phyloP scores from a whole-genome alignment of 2,113 vertebrate species.

The Solea senegalensis region DNA sequence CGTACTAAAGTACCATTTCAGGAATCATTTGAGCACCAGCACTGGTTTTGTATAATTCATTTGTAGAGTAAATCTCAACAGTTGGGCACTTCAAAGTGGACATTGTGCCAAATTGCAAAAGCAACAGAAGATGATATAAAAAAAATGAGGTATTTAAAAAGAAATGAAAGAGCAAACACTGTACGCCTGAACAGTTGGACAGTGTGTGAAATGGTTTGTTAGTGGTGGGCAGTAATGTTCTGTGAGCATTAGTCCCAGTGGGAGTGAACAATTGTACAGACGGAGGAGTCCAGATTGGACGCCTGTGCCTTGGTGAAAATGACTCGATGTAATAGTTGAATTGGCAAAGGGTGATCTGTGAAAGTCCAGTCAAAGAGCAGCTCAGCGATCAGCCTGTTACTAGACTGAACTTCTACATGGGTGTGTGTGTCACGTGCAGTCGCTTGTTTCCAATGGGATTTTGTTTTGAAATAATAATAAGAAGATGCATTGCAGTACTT shows the following conservation, averaged over 20 bases:
- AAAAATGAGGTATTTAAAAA: not conserved
- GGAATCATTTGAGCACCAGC: too few species aligned
- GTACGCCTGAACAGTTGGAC: not conserved
- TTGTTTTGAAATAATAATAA: too few species aligned
- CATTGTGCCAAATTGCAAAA: too few species aligned
- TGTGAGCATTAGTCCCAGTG: not conserved
- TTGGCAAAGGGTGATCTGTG: not conserved
- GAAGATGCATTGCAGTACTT: too few species aligned
- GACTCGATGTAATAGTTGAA: constrained; percentile 18
- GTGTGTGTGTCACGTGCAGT: too few species aligned
- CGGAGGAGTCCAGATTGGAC: constrained; percentile 28
- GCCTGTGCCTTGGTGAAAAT: constrained; percentile 28
- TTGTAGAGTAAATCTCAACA: too few species aligned
- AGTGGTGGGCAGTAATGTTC: constrained; percentile 15
- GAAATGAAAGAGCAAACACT: not conserved
- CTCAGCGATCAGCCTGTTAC: not conserved
- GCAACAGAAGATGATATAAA: not conserved
- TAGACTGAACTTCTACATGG: too few species aligned
- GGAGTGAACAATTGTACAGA: constrained; percentile 1
- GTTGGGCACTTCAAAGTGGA: too few species aligned
- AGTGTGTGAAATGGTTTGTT: not conserved
- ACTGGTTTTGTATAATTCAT: too few species aligned
- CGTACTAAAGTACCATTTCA: too few species aligned
- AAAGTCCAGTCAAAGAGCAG: not conserved
- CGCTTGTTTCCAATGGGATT: too few species aligned